Evolutionary conservation across 23 tunicate species (phyloP).

Genomic region (Halocynthia roretzi): DNA sequence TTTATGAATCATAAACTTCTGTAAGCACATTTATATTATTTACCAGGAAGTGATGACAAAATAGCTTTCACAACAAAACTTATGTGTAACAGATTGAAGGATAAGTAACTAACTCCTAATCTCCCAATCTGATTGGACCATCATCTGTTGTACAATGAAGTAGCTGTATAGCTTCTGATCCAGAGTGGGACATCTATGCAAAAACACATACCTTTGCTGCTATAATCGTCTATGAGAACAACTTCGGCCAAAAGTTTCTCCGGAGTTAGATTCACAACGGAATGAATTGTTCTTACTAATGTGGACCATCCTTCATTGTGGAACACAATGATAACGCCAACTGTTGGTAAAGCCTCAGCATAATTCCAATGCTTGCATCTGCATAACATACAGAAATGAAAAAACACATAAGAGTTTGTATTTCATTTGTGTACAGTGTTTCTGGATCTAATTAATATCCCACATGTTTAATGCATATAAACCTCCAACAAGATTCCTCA

Average conservation of each 20-base stretch:
- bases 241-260: constrained; percentile 73
- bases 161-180: too few relatives aligned
- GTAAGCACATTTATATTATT: too few relatives aligned
- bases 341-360: constrained; percentile 48
- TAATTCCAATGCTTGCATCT: constrained; percentile 94
- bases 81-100: too few relatives aligned
- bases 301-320: constrained; percentile 99
- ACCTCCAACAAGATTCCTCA: neutral
- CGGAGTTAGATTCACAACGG: constrained; percentile 87
- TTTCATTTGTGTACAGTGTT: too few relatives aligned
- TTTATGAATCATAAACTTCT: too few relatives aligned
- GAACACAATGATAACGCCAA: constrained; percentile 87
- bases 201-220: constrained; percentile 67
- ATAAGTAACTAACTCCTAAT: too few relatives aligned
- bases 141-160: too few relatives aligned
- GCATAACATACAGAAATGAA: neutral
- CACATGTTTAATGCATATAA: neutral
- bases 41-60: too few relatives aligned
- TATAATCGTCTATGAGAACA: constrained; percentile 87
- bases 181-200: neutral
- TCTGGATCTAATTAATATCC: neutral
- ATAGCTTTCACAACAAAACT: too few relatives aligned
- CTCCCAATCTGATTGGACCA: too few relatives aligned
- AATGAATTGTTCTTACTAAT: constrained; percentile 87
- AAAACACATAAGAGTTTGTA: too few relatives aligned